phyloP scores from a whole-genome alignment of 2,888 invertebrate species.

The Rhodophaea formosa region DNA sequence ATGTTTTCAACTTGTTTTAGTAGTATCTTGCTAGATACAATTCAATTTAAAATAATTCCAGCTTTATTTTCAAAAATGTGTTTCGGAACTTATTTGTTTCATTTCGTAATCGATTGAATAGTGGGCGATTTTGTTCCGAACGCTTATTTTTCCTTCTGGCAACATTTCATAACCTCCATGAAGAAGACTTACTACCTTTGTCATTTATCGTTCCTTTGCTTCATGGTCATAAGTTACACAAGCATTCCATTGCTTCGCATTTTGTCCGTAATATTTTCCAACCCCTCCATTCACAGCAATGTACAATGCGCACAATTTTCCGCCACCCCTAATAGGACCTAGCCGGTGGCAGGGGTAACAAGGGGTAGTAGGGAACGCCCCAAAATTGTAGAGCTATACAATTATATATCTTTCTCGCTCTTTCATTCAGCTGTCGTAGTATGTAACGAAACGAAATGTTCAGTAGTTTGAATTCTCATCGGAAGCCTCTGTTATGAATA shows the following conservation, averaged over 20 bases:
- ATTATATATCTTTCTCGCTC: constrained; percentile 62
- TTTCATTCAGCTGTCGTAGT: constrained; percentile 41
- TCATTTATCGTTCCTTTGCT: not conserved
- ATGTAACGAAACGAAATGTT: constrained; percentile 43
- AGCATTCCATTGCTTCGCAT: not conserved
- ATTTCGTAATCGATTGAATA: not conserved
- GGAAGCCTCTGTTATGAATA: constrained; percentile 39
- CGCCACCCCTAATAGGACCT: constrained; percentile 19
- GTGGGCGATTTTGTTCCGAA: not conserved
- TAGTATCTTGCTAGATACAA: too few species aligned
- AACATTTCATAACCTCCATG: not conserved
- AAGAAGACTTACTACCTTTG: not conserved
- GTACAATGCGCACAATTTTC: constrained; percentile 10
- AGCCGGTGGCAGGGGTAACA: constrained; percentile 34
- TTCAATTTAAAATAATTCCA: too few species aligned
- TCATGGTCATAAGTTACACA: too few species aligned
- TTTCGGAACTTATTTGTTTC: too few species aligned
- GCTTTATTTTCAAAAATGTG: too few species aligned
- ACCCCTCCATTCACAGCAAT: constrained; percentile 16
- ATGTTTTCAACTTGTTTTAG: too few species aligned
- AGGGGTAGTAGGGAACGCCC: constrained; percentile 56
- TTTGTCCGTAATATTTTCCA: not conserved
- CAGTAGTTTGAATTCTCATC: constrained; percentile 44
- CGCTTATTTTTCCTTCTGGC: not conserved
- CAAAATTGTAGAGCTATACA: constrained; percentile 45